phyloP scores from a whole-genome alignment of 2,888 invertebrate species.

The Chouioia cunea region DNA sequence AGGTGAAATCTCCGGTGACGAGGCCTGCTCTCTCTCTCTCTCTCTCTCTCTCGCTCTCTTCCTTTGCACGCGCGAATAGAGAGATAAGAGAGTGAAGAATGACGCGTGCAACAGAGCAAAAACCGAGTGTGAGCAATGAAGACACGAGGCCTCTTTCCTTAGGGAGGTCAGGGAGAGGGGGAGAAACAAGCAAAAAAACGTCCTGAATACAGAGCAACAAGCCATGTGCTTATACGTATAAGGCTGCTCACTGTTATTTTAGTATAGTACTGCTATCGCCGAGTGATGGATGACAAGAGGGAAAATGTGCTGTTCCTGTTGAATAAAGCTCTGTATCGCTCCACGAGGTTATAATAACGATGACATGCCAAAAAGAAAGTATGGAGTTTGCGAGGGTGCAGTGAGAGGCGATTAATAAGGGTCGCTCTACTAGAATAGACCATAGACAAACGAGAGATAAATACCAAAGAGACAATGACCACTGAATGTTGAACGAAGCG shows the following conservation, averaged over 20 bases:
- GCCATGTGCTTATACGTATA: no score
- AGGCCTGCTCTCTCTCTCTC: slow-evolving; percentile 13
- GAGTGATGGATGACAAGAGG: no score
- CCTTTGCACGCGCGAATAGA: slow-evolving; percentile 14
- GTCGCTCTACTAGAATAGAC: background rate
- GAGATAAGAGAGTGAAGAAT: slow-evolving; percentile 44
- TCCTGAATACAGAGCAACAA: no score
- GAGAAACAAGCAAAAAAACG: background rate
- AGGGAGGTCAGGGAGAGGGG: slow-evolving; percentile 4
- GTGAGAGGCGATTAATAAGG: background rate
- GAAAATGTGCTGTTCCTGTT: no score
- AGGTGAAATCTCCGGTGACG: slow-evolving; percentile 15
- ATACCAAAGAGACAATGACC: background rate
- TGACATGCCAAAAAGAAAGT: no score
- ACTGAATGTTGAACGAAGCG: slow-evolving; percentile 8
- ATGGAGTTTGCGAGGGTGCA: no score
- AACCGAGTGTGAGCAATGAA: slow-evolving; percentile 15
- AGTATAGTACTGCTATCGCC: no score
- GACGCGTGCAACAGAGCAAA: slow-evolving; percentile 29
- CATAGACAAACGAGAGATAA: slow-evolving; percentile 9
- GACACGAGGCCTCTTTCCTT: background rate
- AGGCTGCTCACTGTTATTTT: no score
- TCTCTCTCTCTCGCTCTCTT: no score
- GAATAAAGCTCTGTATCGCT: slow-evolving; percentile 19
- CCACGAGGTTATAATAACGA: no score